A percentile compares a stretch with the other conserved stretches of the same genome.
phyloP scores from a whole-genome alignment of 2,797 vertebrate species.

The Staurois parvus region DNA sequence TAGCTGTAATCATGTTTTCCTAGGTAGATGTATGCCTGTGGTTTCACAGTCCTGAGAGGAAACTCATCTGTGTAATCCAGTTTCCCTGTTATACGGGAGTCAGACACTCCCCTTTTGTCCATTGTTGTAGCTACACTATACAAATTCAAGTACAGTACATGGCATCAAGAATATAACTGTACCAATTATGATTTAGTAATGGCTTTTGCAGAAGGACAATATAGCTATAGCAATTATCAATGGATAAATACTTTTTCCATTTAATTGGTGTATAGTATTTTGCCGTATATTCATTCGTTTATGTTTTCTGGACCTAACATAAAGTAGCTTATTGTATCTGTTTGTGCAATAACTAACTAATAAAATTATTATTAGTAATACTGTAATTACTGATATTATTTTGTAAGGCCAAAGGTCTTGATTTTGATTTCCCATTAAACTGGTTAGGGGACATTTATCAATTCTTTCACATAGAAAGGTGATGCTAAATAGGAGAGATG shows the following conservation, averaged over 20 bases:
- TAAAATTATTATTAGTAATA: no score
- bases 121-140: constrained; percentile 1
- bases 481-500: no score
- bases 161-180: not conserved
- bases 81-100: not conserved
- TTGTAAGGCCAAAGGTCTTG: no score
- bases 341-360: no score
- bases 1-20: not conserved
- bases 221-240: not conserved
- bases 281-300: no score
- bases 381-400: no score
- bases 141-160: not conserved
- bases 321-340: no score
- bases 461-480: no score
- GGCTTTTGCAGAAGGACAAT: not conserved
- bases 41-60: constrained; percentile 27
- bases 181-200: constrained; percentile 1
- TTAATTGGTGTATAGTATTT: not conserved
- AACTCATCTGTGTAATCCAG: constrained; percentile 32
- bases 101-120: constrained; percentile 36
- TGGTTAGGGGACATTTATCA: no score
- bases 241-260: not conserved
- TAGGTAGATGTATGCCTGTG: constrained; percentile 8
- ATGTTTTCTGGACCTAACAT: no score
- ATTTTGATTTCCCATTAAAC: no score